These are phyloP conservation scores for Octopus sinensis DNA, from an alignment of 1,140 invertebrate species.

Conservation along the genomic window DNA sequence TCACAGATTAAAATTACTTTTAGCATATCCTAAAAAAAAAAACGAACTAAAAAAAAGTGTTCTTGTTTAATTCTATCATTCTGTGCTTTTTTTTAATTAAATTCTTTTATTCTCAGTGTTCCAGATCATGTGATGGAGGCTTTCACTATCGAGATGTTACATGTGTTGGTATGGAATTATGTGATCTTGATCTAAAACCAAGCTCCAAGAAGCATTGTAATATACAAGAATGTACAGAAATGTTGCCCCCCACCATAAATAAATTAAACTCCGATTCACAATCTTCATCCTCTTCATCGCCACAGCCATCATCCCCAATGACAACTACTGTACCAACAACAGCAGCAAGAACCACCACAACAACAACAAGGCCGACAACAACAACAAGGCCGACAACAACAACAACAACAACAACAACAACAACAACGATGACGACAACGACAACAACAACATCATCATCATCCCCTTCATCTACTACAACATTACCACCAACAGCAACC, in stretches of 20 bases:
- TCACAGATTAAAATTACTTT: too few species aligned
- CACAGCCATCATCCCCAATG: conserved; percentile 12
- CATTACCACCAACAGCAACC: not conserved
- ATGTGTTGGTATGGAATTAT: conserved; percentile 32
- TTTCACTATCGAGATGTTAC: conserved; percentile 44
- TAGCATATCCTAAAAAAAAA: too few species aligned
- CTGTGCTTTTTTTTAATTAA: too few species aligned
- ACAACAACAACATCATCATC: conserved; percentile 12
- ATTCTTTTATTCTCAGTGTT: conserved; percentile 43
- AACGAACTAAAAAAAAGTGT: too few species aligned
- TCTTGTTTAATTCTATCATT: too few species aligned
- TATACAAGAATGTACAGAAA: conserved; percentile 18
- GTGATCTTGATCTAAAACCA: conserved; percentile 36
- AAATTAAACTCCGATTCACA: too few species aligned
- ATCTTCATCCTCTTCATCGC: not conserved
- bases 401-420: conserved; percentile 10
- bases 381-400: conserved; percentile 11
- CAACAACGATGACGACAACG: not conserved
- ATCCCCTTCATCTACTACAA: not conserved
- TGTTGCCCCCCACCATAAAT: not conserved
- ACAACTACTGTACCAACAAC: conserved; percentile 1
- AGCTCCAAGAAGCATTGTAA: conserved; percentile 31
- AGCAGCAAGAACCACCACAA: conserved; percentile 7
- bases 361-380: not conserved
- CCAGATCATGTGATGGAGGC: conserved; percentile 44